Evolutionary conservation across 2,888 invertebrate genomes (phyloP).

Genomic region (Girardia tigrina): DNA sequence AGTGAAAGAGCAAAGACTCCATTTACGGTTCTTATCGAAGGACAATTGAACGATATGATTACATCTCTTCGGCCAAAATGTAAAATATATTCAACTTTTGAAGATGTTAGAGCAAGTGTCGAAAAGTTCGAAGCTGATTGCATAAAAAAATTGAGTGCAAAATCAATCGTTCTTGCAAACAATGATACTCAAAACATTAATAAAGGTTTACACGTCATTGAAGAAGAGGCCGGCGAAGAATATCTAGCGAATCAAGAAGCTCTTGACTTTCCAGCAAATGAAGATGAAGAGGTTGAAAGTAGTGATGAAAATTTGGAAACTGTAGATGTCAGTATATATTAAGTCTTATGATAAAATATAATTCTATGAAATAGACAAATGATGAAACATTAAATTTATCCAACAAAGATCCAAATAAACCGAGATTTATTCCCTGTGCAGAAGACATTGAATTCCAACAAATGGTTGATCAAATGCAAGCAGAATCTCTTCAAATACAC

Average conservation of each 20-base stretch:
- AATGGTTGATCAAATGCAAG: slow-evolving; percentile 16
- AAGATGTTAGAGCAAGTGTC: not conserved
- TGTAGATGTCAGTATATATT: not conserved
- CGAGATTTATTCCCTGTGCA: not conserved
- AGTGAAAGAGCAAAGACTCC: not conserved
- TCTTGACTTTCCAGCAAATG: not conserved
- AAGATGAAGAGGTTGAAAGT: not conserved
- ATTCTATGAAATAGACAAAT: not conserved
- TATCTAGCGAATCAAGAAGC: not conserved
- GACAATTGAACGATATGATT: slow-evolving; percentile 18
- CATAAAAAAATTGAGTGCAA: slow-evolving; percentile 1
- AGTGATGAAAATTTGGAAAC: slow-evolving; percentile 4
- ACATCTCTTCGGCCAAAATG: not conserved
- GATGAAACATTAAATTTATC: not conserved
- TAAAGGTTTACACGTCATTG: not conserved
- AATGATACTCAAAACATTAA: not conserved
- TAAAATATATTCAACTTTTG: not conserved
- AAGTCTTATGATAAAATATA: not conserved
- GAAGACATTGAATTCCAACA: not conserved
- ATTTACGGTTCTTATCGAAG: not conserved
- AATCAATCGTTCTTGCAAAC: not conserved
- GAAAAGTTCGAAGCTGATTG: slow-evolving; percentile 9
- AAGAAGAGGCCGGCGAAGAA: not conserved
- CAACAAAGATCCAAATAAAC: slow-evolving; percentile 16
- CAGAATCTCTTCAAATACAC: not conserved